Percentiles rank a stretch among this genome's conserved stretches.
These are phyloP conservation scores for Apotomis betuletana DNA, from an alignment of 2,888 invertebrate species.

Conservation along the genomic window DNA sequence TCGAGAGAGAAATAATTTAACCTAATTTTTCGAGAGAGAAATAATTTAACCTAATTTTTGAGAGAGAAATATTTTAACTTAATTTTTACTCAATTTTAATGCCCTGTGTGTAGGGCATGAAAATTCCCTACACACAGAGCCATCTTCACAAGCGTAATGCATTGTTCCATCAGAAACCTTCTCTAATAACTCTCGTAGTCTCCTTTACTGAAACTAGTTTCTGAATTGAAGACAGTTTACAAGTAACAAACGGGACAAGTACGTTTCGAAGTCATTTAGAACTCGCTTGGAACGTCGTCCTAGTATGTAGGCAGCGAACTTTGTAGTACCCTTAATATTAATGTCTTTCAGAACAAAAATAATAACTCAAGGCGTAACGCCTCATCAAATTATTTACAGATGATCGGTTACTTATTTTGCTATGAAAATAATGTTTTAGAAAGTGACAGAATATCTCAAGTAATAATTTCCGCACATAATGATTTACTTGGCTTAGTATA, in stretches of 20 bases:
- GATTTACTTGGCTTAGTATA: too few species aligned
- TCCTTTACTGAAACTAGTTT: slow-evolving; percentile 53
- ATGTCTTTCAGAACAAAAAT: slow-evolving; percentile 30
- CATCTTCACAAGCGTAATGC: not conserved
- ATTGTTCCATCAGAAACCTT: slow-evolving; percentile 4
- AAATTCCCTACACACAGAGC: not conserved
- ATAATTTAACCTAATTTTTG: too few species aligned
- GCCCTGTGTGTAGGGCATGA: too few species aligned
- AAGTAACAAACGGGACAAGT: slow-evolving; percentile 55
- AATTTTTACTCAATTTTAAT: too few species aligned
- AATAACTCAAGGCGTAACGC: not conserved
- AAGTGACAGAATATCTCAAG: not conserved
- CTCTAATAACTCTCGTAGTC: slow-evolving; percentile 14
- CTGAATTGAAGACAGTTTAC: slow-evolving; percentile 55
- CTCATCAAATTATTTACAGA: not conserved
- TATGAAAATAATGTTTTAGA: not conserved
- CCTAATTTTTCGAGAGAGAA: too few species aligned
- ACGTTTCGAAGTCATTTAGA: slow-evolving; percentile 60
- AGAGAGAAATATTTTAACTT: too few species aligned
- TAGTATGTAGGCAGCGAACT: slow-evolving; percentile 27
- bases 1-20: too few species aligned
- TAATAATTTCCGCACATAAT: too few species aligned
- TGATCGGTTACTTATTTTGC: not conserved
- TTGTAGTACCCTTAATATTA: slow-evolving; percentile 34
- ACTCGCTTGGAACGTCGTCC: slow-evolving; percentile 50